Evolutionary conservation across 2,888 invertebrate genomes (phyloP), one percentile per base, ranked within the genome.

Genomic region (Gandaritis pyraliata): DNA sequence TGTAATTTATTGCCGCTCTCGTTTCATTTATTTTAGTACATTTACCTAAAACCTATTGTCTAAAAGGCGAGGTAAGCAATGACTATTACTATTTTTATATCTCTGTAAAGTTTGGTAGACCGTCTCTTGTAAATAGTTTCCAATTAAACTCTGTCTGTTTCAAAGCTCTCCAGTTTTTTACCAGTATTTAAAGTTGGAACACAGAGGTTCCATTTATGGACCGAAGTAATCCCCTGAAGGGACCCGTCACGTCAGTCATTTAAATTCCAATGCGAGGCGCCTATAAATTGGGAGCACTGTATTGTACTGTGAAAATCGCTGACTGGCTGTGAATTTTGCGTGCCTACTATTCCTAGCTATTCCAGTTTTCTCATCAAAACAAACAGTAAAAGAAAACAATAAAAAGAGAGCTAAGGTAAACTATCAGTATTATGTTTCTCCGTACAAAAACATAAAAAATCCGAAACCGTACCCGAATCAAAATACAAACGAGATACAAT

Each of bases 211-310:
- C 39, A 43, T 63, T 57, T 65, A 56, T 63, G 58, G 48, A 46
- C 52, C 50, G 29, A 53, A 36, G 59, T 59, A 66, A 64, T 67
- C 59, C 66, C 64, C 50, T 16, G 47, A 57, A 60, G 66, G 54
- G 52, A 43, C 18, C 23, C 1, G 23, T 23, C 58, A 33, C 63
- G 66, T 61, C 64, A 58, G 52, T 62, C 61, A 61, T 67, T 69
- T 53, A 50, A 58, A 69, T 66, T 69, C 69, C 33, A 30, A 30
- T 39, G 58, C 39, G 59, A 39, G 36, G 38, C 39, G 63, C 66
- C 52, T 66, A 63, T 61, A 59, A 66, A 63, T 61, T 55, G 46
- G 36, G 45, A 52, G 48, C 43, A 50, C 46, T 29, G 47, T 18
- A 36, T 36, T 11, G 18, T 6, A 39, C 39, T 41, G 41, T 1